Base-by-base conservation (phyloP, 2,797 vertebrate species). In the Rhinichthys osculus region DNA sequence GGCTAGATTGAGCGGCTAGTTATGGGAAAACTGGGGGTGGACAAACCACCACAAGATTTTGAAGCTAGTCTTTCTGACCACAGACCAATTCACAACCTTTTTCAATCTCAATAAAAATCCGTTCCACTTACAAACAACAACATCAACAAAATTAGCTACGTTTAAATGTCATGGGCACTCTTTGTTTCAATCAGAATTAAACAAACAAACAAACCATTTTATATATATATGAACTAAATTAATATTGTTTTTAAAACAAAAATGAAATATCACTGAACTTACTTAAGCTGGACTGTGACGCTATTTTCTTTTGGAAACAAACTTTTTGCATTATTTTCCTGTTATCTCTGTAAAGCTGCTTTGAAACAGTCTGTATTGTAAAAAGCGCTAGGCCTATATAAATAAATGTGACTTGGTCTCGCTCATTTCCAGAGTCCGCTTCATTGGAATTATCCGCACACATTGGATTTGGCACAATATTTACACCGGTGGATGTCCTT, bases 1-100 rank as follows among this genome's bases (percentile, higher is more conserved):
- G 27, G 27, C 27, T 27, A 27, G 27, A 84, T 67, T 44, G 70
- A 84, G 38, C 17, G 77, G 76, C 62, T 67, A 54, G 52, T 64
- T 73, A 86, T 87, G 88, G 82, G 86, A 90, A 90, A 89, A 27
- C 80, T 78, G 86, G 59, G 86, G 88, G 84, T 78, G 86, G 84
- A 67, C 50, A 70, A 54, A 74, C 44, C 42, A 33, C 57, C n/a
- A 57, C 35, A n/a, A 50, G 66, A 42, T 30, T n/a, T 50, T 33
- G 4, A 78, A 66, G 27, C 54, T 33, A 30, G 59, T 40, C 69
- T 87, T 54, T 35, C 47, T 87, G 82, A 71, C 59, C 71, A 38
- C 67, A 38, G 23, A 74, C 19, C 14, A 27, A 50, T 21, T 86
- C 78, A 33, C 14, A 71, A 23, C 5, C 19, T 78, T 35, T 38